A percentile compares a stretch with the other conserved stretches of the same genome.
These are phyloP conservation scores for Odobenus rosmarus DNA, from an alignment of 2,113 vertebrate genomes.

Conservation along the genomic window DNA sequence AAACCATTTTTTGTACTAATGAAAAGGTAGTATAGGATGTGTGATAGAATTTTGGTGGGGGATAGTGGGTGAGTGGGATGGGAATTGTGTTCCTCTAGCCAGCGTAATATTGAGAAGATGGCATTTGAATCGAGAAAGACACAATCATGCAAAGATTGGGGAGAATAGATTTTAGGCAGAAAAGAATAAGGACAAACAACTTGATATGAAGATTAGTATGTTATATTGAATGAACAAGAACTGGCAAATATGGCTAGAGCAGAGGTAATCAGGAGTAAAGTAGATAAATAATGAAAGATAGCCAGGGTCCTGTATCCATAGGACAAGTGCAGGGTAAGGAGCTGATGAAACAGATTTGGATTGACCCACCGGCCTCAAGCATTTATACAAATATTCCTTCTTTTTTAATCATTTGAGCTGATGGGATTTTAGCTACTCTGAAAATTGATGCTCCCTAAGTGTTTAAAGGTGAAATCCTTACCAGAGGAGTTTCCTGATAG, in stretches of 20 bases:
- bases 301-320: fast-evolving
- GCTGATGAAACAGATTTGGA: background rate
- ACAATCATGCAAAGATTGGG: background rate
- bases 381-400: background rate
- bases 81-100: background rate
- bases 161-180: background rate
- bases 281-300: background rate
- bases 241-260: too few relatives aligned
- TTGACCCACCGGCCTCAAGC: background rate
- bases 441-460: background rate
- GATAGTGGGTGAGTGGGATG: background rate
- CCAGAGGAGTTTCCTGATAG: background rate
- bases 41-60: background rate
- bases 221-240: background rate
- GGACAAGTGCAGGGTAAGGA: background rate
- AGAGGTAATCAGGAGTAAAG: background rate
- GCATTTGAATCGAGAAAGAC: background rate
- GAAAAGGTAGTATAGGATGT: background rate
- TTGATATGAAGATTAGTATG: too few relatives aligned
- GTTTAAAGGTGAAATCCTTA: background rate
- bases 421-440: background rate
- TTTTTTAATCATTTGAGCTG: background rate
- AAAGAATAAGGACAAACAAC: background rate
- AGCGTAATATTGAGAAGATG: background rate
- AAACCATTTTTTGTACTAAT: background rate